These are phyloP conservation scores for Falco naumanni DNA, from an alignment of 2,797 vertebrate genomes.

Conservation along the genomic window DNA sequence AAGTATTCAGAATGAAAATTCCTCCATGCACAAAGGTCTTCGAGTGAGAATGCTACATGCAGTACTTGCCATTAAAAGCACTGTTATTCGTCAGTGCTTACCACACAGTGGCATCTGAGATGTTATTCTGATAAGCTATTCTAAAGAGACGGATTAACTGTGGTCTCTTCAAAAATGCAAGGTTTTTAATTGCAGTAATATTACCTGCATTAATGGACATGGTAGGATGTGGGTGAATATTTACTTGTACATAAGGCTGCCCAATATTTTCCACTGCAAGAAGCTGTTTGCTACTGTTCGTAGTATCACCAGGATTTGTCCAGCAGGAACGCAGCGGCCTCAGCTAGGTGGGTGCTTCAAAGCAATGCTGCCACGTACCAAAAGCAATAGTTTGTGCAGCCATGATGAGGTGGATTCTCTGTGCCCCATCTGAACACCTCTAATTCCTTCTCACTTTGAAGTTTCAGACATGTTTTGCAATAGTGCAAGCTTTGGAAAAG, in stretches of 20 bases:
- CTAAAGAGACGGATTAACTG: neutral
- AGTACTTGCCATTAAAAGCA: neutral
- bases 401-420: neutral
- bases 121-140: neutral
- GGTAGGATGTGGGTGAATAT: neutral
- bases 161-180: constrained; percentile 4
- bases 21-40: neutral
- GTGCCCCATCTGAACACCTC: neutral
- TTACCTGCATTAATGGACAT: neutral
- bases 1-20: neutral
- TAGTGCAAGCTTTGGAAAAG: neutral
- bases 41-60: neutral
- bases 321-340: neutral
- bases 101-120: neutral
- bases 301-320: neutral
- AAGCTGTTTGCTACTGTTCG: neutral
- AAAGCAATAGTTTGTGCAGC: neutral
- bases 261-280: neutral
- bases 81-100: neutral
- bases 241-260: neutral
- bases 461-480: neutral
- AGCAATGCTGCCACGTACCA: neutral
- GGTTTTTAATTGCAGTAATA: constrained; percentile 21
- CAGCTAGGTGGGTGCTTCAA: neutral
- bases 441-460: neutral